These are phyloP conservation scores for Nymphalis polychloros DNA, from an alignment of 2,888 invertebrate species.

Conservation along the genomic window DNA sequence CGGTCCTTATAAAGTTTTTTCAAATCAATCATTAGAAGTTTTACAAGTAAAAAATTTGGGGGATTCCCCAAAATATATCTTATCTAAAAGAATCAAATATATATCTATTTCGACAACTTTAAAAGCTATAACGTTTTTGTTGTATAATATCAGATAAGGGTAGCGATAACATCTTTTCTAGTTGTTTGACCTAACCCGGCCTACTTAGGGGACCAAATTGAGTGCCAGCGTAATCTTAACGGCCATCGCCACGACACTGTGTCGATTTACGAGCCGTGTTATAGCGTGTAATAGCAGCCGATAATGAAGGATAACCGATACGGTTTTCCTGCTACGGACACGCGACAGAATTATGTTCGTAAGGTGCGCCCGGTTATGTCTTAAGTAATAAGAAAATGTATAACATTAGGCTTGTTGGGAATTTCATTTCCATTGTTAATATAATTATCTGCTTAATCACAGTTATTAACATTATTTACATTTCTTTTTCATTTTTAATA, in stretches of 20 bases:
- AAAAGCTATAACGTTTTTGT: slow-evolving; percentile 7
- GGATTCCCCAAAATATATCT: too few species aligned
- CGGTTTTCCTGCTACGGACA: slow-evolving; percentile 14
- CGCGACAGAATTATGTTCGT: slow-evolving; percentile 8
- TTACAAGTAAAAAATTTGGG: too few species aligned
- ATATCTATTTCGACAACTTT: too few species aligned
- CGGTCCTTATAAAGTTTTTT: too few species aligned
- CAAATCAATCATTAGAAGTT: too few species aligned
- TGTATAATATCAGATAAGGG: slow-evolving; percentile 13
- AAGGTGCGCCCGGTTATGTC: neutral
- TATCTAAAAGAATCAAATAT: too few species aligned
- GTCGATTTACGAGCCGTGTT: slow-evolving; percentile 34
- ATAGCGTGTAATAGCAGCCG: slow-evolving; percentile 34
- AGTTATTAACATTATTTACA: neutral
- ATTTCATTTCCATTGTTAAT: neutral
- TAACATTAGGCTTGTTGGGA: neutral
- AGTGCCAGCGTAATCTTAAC: slow-evolving; percentile 40
- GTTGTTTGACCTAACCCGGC: slow-evolving; percentile 37
- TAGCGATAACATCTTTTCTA: slow-evolving; percentile 21
- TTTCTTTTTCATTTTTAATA: neutral
- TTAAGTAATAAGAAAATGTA: slow-evolving; percentile 1
- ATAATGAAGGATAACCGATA: slow-evolving; percentile 34
- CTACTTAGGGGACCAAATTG: slow-evolving; percentile 37
- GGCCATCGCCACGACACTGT: slow-evolving; percentile 39
- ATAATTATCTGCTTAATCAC: too few species aligned